Evolutionary conservation across 2,888 invertebrate genomes (phyloP).

Genomic region (Cephus pygmeus): DNA sequence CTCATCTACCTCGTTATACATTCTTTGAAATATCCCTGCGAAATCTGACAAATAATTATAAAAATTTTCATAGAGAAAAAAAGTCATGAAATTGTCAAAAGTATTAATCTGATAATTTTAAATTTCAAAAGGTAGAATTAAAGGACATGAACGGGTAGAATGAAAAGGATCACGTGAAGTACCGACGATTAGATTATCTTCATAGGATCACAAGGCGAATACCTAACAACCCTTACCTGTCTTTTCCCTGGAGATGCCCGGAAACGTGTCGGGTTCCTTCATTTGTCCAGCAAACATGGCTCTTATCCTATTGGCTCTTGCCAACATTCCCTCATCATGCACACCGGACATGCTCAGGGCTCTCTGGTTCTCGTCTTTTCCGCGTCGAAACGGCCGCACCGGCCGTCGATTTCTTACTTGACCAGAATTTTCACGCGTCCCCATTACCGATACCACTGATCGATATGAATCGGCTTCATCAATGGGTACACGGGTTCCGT

Average conservation of each 20-base stretch:
- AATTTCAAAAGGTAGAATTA: neutral
- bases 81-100: too few relatives aligned
- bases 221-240: conserved; percentile 53
- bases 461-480: conserved; percentile 20
- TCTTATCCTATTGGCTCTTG: conserved; percentile 60
- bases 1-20: neutral
- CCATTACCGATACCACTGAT: neutral
- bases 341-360: conserved; percentile 33
- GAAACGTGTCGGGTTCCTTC: conserved; percentile 49
- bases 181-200: neutral
- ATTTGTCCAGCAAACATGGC: conserved; percentile 61
- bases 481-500: conserved; percentile 38
- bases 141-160: neutral
- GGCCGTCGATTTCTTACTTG: conserved; percentile 32
- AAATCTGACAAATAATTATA: too few relatives aligned
- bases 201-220: neutral
- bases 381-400: conserved; percentile 44
- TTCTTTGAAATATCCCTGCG: too few relatives aligned
- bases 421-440: conserved; percentile 32
- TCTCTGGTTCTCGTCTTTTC: conserved; percentile 37
- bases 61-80: too few relatives aligned
- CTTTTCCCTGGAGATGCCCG: conserved; percentile 63
- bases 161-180: neutral
- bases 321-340: conserved; percentile 60
- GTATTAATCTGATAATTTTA: neutral